Evolutionary conservation across 2,113 vertebrate genomes (phyloP).

Genomic region (Podarcis muralis): DNA sequence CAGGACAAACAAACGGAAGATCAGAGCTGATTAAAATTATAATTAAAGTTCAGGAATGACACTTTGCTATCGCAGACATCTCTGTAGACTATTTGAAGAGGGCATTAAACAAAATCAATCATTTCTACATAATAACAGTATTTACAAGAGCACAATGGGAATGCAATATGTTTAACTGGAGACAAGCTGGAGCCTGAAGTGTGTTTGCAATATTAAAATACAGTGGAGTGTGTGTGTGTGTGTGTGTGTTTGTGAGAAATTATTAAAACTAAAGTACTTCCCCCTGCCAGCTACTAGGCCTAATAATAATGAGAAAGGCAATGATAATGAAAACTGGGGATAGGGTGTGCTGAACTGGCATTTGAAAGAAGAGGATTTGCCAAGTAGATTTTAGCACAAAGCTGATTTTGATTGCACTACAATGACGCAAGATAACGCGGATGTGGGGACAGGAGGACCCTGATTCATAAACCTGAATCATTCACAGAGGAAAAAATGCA

Average conservation of each 20-base stretch:
- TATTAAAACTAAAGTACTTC: constrained; percentile 52
- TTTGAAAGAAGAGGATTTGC: constrained; percentile 72
- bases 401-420: constrained; percentile 71
- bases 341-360: constrained; percentile 59
- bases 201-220: constrained; percentile 60
- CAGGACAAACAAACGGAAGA: constrained; percentile 67
- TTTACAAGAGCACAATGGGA: constrained; percentile 70
- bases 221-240: constrained; percentile 55
- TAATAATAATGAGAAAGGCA: constrained; percentile 69
- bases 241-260: constrained; percentile 38
- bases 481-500: constrained; percentile 56
- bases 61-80: constrained; percentile 56
- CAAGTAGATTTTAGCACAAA: constrained; percentile 53
- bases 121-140: constrained; percentile 69
- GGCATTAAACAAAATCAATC: constrained; percentile 57
- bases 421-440: constrained; percentile 67
- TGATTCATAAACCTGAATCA: constrained; percentile 70
- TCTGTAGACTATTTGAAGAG: constrained; percentile 64
- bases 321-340: constrained; percentile 74
- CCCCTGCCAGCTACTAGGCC: constrained; percentile 59
- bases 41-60: constrained; percentile 70
- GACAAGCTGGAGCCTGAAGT: constrained; percentile 60
- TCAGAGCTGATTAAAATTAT: constrained; percentile 69
- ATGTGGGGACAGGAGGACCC: constrained; percentile 47
- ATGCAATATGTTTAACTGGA: constrained; percentile 65